A percentile compares a stretch with the other conserved stretches of the same genome.
Evolutionary conservation across 2,113 vertebrate species (phyloP).

Genomic region (Pelmatolapia mariae): DNA sequence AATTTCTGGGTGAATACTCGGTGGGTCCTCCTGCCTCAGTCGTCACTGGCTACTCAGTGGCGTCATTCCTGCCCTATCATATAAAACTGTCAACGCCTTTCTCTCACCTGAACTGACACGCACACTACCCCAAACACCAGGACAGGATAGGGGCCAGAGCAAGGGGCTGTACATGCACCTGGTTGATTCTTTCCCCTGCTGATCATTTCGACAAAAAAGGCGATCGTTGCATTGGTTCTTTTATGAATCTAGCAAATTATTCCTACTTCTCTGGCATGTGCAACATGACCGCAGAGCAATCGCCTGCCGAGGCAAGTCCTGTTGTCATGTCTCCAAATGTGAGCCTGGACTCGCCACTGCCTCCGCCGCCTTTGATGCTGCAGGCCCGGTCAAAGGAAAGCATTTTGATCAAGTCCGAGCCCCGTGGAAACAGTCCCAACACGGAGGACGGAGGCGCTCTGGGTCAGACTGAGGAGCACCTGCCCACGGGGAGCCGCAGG

Average conservation of each 20-base stretch:
- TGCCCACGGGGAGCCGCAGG: conserved; percentile 77
- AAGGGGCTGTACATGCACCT: not conserved
- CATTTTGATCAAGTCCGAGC: conserved; percentile 75
- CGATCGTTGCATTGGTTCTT: conserved; percentile 25
- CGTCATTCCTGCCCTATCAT: conserved; percentile 61
- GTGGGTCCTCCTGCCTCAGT: conserved; percentile 12
- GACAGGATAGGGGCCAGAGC: not conserved
- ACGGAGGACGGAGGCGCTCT: conserved; percentile 55
- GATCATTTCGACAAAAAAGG: not conserved
- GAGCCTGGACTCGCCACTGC: conserved; percentile 70
- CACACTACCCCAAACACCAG: conserved; percentile 7
- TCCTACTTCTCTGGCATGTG: conserved; percentile 77
- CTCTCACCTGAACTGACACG: conserved; percentile 71
- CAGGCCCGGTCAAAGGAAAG: conserved; percentile 64
- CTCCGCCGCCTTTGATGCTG: conserved; percentile 54
- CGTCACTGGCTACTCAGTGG: conserved; percentile 49
- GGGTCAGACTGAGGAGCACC: conserved; percentile 70
- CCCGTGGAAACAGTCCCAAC: conserved; percentile 60
- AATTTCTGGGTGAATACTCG: not conserved
- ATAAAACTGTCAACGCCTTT: conserved; percentile 70
- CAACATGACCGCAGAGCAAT: conserved; percentile 78
- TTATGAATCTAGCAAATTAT: conserved; percentile 82
- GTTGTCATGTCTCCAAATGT: conserved; percentile 70
- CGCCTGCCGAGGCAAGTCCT: conserved; percentile 72
- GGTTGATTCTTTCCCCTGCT: not conserved